phyloP scores from a whole-genome alignment of 2,113 vertebrate species.

The Nycticryphes semicollaris region DNA sequence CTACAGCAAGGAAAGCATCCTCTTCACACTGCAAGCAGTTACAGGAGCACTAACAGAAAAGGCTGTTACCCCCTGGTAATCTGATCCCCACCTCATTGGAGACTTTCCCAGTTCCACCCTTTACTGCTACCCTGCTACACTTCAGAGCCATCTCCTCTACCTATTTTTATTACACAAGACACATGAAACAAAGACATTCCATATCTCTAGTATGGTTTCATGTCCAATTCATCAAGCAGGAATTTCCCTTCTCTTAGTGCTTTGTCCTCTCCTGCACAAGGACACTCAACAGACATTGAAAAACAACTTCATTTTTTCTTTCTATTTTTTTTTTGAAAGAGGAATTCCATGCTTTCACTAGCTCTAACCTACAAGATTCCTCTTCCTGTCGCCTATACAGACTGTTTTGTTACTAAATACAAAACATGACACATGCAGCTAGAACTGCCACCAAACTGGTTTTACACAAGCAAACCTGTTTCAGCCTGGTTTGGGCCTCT shows the following conservation, averaged over 20 bases:
- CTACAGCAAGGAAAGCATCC: background rate
- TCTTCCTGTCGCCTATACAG: background rate
- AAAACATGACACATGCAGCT: background rate
- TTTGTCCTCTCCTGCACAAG: background rate
- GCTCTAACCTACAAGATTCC: background rate
- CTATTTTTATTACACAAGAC: background rate
- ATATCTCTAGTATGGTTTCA: background rate
- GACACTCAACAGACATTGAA: background rate
- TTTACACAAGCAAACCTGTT: background rate
- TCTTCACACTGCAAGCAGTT: background rate
- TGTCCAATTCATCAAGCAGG: background rate
- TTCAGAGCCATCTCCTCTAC: background rate
- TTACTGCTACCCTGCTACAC: background rate
- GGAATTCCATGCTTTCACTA: background rate
- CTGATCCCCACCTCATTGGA: background rate
- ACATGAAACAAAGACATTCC: background rate
- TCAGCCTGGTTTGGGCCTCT: background rate
- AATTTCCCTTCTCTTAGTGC: background rate
- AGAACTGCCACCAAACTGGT: background rate
- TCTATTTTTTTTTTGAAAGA: background rate
- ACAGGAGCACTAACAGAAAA: background rate
- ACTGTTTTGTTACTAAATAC: slow-evolving; percentile 4
- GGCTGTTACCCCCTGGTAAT: background rate
- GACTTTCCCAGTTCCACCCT: background rate
- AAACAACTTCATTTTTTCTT: background rate